Evolutionary conservation across 2,113 vertebrate species (phyloP).

Genomic region (Apodemus speciosus): DNA sequence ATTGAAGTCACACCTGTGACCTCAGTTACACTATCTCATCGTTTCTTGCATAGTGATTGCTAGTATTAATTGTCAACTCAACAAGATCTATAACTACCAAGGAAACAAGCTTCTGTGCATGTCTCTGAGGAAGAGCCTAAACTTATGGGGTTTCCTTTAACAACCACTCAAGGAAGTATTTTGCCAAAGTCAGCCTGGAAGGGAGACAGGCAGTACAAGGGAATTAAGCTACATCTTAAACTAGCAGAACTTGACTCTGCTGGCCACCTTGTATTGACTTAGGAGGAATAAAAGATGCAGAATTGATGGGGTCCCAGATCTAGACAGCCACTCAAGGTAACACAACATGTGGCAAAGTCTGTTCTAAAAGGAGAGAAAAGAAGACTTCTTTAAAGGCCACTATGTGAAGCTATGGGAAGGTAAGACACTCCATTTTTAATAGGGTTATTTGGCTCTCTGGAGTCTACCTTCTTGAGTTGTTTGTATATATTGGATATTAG

Average conservation of each 20-base stretch:
- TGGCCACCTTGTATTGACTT: not conserved
- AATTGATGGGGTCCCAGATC: not conserved
- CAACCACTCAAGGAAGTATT: not conserved
- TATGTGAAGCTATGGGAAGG: not conserved
- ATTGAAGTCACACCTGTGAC: too few relatives aligned
- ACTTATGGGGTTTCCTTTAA: not conserved
- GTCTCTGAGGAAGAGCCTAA: not conserved
- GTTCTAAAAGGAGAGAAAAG: not conserved
- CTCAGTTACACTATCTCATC: not conserved
- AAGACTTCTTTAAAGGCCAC: not conserved
- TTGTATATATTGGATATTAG: too few relatives aligned
- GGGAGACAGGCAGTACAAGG: not conserved
- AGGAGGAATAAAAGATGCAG: not conserved
- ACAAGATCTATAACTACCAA: not conserved
- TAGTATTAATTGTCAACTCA: not conserved
- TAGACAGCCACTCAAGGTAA: not conserved
- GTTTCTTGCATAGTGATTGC: not conserved
- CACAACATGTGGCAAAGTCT: not conserved
- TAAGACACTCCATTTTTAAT: too few relatives aligned
- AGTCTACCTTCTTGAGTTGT: too few relatives aligned
- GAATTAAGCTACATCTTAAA: not conserved
- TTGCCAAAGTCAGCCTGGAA: not conserved
- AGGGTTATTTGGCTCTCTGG: too few relatives aligned
- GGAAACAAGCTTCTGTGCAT: not conserved
- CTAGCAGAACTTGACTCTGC: not conserved